Evolutionary conservation across 2,888 invertebrate species (phyloP), one percentile per base, ranked within the genome.

Genomic region (Xestoiulus laeticollis): DNA sequence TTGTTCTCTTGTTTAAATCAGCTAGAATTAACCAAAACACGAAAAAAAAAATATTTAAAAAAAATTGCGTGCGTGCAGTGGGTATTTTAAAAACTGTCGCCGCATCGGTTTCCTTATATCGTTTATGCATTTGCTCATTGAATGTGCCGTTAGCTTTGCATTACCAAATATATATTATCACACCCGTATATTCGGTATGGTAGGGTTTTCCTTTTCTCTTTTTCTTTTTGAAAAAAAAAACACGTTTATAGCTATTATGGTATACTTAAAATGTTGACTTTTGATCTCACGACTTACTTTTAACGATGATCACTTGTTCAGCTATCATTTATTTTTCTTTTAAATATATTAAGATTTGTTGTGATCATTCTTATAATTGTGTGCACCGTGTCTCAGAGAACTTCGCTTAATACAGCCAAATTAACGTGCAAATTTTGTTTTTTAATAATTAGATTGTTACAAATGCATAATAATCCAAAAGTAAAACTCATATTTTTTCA

Each of bases 11-110:
- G 78, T 78, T 78, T 78, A 30, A 78, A 30, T 32, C 78, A 78
- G 78, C 78, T 78, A 78, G 78, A 78, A 78, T 78, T 78, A 78
- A 78, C 78, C 78, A 78, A 78, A 78, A 78, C 30, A 78, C 12
- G 78, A 78, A 26, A 78, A 78, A n/a, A 78, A 78, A 78, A n/a
- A 59, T 30, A 10, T 78, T 12, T 78, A 78, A 30, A 78, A 30
- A 78, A 78, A 78, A 68, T 68, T 6, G 59, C 26, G 26, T 26
- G 78, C 78, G 30, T 30, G 30, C 30, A 32, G 78, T 30, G 78
- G 78, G 30, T 78, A 78, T 78, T 78, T 78, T 78, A 68, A 26
- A 78, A 30, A 78, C 78, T 78, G 30, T 30, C 30, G 78, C 78
- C 30, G 78, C 78, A 78, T 16, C 78, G 16, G 78, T 78, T 68